Conservation (phyloP, 2,113 vertebrate species). For the Oncorhynchus masou region DNA sequence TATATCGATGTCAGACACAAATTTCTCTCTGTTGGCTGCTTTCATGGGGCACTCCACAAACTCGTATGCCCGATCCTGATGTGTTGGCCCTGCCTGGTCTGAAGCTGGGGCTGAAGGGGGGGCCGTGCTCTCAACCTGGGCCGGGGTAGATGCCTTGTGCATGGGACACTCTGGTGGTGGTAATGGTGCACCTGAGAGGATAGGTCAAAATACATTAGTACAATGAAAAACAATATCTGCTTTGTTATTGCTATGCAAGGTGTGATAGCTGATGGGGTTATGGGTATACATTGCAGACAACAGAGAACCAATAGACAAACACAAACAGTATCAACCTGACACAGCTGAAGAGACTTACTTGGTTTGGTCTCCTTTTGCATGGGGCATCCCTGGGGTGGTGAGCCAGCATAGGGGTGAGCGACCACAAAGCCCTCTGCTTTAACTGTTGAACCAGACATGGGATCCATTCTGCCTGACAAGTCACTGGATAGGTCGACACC, state of each 20-base stretch:
- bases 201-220: constrained; percentile 17
- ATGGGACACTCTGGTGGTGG: constrained; percentile 73
- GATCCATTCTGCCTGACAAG: background rate
- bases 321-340: too few relatives aligned
- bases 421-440: constrained; percentile 38
- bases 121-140: background rate
- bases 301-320: too few relatives aligned
- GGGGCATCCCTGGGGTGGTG: constrained; percentile 70
- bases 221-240: background rate
- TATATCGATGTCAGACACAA: constrained; percentile 79
- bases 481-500: background rate
- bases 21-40: constrained; percentile 25
- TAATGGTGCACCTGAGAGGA: constrained; percentile 10
- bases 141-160: constrained; percentile 53
- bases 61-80: constrained; percentile 78
- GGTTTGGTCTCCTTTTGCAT: constrained; percentile 74
- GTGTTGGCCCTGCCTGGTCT: constrained; percentile 69
- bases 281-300: too few relatives aligned
- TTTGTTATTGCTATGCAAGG: background rate
- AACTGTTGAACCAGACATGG: constrained; percentile 27
- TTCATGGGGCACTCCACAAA: constrained; percentile 87
- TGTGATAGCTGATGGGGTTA: background rate
- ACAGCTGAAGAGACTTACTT: constrained; percentile 15
- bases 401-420: rapidly evolving
- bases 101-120: constrained; percentile 22